These are phyloP conservation scores for Drosophila emarginata DNA, from an alignment of 2,888 invertebrate genomes.

Conservation along the genomic window DNA sequence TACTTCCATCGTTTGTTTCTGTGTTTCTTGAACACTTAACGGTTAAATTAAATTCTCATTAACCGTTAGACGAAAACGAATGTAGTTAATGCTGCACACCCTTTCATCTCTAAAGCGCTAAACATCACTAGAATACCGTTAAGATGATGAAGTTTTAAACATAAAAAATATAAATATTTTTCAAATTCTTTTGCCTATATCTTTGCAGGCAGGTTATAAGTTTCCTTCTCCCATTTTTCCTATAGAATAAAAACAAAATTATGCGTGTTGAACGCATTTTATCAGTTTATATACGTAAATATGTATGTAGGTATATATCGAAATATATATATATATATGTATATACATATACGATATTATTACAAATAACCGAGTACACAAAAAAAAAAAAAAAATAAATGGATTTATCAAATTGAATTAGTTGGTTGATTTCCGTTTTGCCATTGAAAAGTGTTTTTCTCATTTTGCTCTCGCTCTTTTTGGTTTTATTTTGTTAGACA, in stretches of 20 bases:
- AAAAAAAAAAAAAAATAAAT: constrained; percentile 15
- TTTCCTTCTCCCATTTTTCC: not conserved
- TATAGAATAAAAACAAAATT: constrained; percentile 3
- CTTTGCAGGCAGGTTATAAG: not conserved
- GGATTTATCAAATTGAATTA: constrained; percentile 37
- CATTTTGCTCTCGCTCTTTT: constrained; percentile 45
- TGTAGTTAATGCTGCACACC: too few species aligned
- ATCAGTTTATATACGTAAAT: constrained; percentile 11
- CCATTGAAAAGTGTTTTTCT: constrained; percentile 62
- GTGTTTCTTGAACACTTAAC: too few species aligned
- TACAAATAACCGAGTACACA: constrained; percentile 23
- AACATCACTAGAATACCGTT: too few species aligned
- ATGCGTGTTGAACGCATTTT: constrained; percentile 12
- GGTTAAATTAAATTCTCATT: too few species aligned
- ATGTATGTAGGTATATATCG: not conserved
- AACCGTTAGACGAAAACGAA: too few species aligned
- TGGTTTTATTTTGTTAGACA: constrained; percentile 66
- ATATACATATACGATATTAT: constrained; percentile 7
- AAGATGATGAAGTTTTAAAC: too few species aligned
- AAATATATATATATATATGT: not conserved
- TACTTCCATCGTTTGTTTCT: too few species aligned
- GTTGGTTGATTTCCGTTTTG: constrained; percentile 69
- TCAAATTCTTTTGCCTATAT: not conserved
- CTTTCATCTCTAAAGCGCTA: too few species aligned
- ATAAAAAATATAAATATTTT: too few species aligned